Conservation (phyloP, 2,888 invertebrate species). For the Drosophila greeni region DNA sequence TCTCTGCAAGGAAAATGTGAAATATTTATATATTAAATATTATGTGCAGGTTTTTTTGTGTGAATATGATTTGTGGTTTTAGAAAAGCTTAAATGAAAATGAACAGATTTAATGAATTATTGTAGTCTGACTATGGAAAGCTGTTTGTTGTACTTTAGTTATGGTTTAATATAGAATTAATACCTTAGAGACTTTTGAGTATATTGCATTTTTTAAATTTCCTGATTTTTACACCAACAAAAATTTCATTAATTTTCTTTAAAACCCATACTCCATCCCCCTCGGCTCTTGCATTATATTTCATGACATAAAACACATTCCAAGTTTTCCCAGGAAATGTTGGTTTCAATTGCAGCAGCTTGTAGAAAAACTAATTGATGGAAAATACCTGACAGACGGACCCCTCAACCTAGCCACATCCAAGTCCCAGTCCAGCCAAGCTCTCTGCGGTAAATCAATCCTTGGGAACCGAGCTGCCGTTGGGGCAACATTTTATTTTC, state of each 20-base stretch:
- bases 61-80: slow-evolving; percentile 16
- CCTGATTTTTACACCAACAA: not conserved
- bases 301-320: not conserved
- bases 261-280: not conserved
- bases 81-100: not conserved
- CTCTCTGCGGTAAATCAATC: slow-evolving; percentile 13
- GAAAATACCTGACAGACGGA: slow-evolving; percentile 3
- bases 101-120: slow-evolving; percentile 2
- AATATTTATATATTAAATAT: slow-evolving; percentile 39
- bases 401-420: not conserved
- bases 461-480: not conserved
- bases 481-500: slow-evolving; percentile 53
- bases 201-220: not conserved
- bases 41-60: slow-evolving; percentile 4
- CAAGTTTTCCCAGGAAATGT: not conserved
- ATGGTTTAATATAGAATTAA: not conserved
- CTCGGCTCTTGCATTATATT: not conserved
- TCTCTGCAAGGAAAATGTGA: slow-evolving; percentile 36
- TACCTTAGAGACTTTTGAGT: not conserved
- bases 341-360: slow-evolving; percentile 12
- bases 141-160: not conserved
- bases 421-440: not conserved
- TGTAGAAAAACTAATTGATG: slow-evolving; percentile 28
- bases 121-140: not conserved
- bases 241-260: not conserved